Conservation (phyloP, 92 coral and sea anemone species). For the Paragorgia papillata region DNA sequence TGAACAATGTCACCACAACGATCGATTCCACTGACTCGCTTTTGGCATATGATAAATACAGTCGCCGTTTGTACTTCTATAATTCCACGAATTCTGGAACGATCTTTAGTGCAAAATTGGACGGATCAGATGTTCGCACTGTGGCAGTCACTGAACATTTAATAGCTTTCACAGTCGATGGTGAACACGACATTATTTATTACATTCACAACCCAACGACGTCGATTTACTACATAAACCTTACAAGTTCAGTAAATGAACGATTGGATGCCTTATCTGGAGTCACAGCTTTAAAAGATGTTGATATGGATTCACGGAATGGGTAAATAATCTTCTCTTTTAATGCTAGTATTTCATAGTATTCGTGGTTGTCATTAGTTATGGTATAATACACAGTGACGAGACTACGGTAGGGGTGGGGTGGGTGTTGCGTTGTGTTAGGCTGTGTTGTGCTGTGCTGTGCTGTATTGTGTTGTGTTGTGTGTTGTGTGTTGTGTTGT, state of each 20-base stretch:
- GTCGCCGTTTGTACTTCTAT: conserved; percentile 29
- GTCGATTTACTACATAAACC: not conserved
- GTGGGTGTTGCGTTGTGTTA: too few species aligned
- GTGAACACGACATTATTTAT: conserved; percentile 4
- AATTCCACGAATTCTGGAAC: not conserved
- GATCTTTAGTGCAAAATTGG: conserved; percentile 4
- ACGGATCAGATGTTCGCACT: conserved; percentile 6
- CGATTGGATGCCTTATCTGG: not conserved
- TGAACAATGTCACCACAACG: not conserved
- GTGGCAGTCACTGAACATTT: not conserved
- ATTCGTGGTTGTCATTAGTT: too few species aligned
- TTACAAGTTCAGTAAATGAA: not conserved
- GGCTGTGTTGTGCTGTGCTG: too few species aligned
- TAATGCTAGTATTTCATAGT: too few species aligned
- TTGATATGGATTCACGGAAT: conserved; percentile 3
- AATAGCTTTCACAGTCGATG: not conserved
- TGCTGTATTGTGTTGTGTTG: too few species aligned
- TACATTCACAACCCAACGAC: not conserved
- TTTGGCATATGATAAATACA: conserved; percentile 1
- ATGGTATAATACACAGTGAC: too few species aligned
- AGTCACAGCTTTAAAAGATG: not conserved
- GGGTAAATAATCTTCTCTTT: conserved; percentile 2
- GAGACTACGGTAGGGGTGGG: too few species aligned
- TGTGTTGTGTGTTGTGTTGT: too few species aligned
- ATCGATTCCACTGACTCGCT: not conserved